phyloP scores from a whole-genome alignment of 2,113 vertebrate species.

The Mionectes macconnelli region DNA sequence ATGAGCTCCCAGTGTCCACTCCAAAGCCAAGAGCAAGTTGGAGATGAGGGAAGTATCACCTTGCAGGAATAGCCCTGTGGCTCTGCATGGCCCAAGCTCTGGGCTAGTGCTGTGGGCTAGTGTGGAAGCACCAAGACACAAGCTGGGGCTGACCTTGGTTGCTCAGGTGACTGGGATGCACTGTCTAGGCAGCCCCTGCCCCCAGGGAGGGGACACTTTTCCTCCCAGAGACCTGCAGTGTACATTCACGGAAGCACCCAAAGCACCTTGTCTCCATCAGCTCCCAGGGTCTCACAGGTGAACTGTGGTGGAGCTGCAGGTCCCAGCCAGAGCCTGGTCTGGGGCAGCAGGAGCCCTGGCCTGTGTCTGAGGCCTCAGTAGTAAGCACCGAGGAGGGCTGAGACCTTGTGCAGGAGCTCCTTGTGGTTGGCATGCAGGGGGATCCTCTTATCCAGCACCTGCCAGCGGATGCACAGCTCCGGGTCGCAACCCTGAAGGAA shows the following conservation, averaged over 20 bases:
- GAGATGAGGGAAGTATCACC: neutral
- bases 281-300: neutral
- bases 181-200: neutral
- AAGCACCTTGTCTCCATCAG: neutral
- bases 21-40: neutral
- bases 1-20: neutral
- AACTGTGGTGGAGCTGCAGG: neutral
- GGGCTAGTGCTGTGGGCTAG: neutral
- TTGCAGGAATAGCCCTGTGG: neutral
- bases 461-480: conserved; percentile 76
- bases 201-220: neutral
- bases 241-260: neutral
- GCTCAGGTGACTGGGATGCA: neutral
- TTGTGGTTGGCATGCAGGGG: conserved; percentile 78
- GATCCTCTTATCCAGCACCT: conserved; percentile 78
- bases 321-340: neutral
- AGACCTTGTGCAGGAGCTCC: conserved; percentile 76
- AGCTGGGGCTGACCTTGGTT: neutral
- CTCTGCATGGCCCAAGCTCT: neutral
- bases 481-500: conserved; percentile 48
- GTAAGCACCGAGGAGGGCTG: conserved; percentile 66
- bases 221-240: neutral
- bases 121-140: neutral
- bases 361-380: conserved; percentile 67
- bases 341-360: neutral